phyloP scores from a whole-genome alignment of 2,888 invertebrate genomes.

The Cylloceria caligata region DNA sequence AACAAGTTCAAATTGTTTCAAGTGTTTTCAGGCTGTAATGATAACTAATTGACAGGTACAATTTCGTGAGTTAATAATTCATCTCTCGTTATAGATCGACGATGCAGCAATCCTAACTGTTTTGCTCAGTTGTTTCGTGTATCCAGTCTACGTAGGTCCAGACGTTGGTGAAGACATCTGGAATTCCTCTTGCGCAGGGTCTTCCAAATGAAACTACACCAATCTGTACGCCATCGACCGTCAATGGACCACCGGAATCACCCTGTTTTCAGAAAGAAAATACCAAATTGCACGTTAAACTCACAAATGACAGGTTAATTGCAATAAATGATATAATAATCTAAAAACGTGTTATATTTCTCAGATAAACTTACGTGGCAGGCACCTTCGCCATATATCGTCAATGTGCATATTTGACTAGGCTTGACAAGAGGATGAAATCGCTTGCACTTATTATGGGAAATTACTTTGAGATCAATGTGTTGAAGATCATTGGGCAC shows the following conservation, averaged over 20 bases:
- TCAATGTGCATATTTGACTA: constrained; percentile 78
- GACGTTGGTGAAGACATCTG: constrained; percentile 74
- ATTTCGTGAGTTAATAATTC: too few species aligned
- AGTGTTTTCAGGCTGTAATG: not conserved
- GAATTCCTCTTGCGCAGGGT: constrained; percentile 72
- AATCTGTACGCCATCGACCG: constrained; percentile 71
- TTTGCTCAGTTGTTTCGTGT: constrained; percentile 15
- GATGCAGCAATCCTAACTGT: constrained; percentile 13
- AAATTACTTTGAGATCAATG: constrained; percentile 68
- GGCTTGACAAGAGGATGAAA: constrained; percentile 59
- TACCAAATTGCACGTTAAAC: not conserved
- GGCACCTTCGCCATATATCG: constrained; percentile 79
- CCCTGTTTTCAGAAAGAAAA: constrained; percentile 65
- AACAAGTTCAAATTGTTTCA: not conserved
- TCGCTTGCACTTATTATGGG: constrained; percentile 66
- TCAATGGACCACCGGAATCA: constrained; percentile 75
- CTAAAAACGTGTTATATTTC: not conserved
- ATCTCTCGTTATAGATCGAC: too few species aligned
- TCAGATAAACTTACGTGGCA: constrained; percentile 77
- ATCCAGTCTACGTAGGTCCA: constrained; percentile 71
- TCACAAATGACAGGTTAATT: too few species aligned
- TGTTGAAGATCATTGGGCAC: constrained; percentile 74
- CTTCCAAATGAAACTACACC: constrained; percentile 76
- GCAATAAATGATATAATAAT: not conserved
- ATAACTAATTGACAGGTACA: not conserved